Conservation (phyloP, 2,888 invertebrate species). For the Drosophila emarginata region DNA sequence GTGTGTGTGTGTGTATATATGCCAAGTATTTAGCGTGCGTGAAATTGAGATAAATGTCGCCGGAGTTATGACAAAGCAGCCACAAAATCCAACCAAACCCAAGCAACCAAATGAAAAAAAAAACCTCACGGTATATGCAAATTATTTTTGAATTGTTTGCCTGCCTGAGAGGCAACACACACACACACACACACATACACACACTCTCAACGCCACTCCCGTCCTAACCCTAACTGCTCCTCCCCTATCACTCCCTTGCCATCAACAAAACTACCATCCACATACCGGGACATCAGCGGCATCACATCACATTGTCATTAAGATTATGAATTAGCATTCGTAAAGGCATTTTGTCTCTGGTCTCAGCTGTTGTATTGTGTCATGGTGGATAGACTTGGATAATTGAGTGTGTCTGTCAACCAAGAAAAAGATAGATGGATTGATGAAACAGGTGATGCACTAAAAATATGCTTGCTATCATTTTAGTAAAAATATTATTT, state of each 20-base stretch:
- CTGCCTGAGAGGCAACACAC: background rate
- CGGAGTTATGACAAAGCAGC: conserved; percentile 50
- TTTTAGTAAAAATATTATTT: no score
- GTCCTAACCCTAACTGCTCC: conserved; percentile 7
- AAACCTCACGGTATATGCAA: conserved; percentile 51
- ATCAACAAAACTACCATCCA: background rate
- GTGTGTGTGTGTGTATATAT: conserved; percentile 28
- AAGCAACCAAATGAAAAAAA: background rate
- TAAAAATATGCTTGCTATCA: no score
- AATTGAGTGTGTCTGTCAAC: background rate
- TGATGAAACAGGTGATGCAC: no score
- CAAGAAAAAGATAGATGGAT: no score
- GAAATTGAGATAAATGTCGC: conserved; percentile 67
- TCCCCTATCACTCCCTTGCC: background rate
- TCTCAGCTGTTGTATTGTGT: background rate
- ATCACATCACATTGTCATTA: conserved; percentile 47
- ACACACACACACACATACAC: no score
- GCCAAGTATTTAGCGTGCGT: conserved; percentile 63
- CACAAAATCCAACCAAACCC: conserved; percentile 21
- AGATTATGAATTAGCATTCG: conserved; percentile 64
- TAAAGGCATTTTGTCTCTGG: conserved; percentile 29
- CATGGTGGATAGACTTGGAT: background rate
- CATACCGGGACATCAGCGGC: conserved; percentile 6
- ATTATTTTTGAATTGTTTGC: conserved; percentile 52
- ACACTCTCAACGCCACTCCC: background rate